Percentiles rank a stretch among this genome's conserved stretches.
These are phyloP conservation scores for Trachemys scripta DNA, from an alignment of 2,113 vertebrate species.

Conservation along the genomic window DNA sequence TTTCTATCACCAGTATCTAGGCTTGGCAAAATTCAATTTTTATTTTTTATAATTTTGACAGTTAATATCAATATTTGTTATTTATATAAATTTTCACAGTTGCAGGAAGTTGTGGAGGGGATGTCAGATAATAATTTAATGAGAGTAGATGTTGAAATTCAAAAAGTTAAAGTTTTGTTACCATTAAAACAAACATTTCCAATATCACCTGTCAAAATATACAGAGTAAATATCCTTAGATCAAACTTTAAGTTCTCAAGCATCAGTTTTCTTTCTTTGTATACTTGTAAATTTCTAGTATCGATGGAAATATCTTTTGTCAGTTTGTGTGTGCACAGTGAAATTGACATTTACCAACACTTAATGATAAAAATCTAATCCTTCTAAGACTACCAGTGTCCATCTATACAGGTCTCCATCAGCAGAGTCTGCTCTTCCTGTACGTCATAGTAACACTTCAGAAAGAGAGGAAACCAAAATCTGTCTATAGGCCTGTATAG, in stretches of 20 bases:
- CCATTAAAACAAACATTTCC: background rate
- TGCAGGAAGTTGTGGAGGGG: background rate
- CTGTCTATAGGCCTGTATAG: background rate
- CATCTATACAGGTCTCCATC: background rate
- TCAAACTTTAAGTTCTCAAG: background rate
- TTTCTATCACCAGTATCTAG: background rate
- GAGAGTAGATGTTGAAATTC: background rate
- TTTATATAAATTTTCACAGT: background rate
- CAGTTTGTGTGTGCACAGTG: background rate
- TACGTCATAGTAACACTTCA: background rate
- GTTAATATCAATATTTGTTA: background rate
- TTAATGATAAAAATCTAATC: background rate
- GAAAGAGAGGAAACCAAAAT: background rate
- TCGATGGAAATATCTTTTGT: background rate
- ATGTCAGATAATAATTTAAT: background rate
- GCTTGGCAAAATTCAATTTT: background rate
- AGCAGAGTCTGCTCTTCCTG: background rate
- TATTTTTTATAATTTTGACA: background rate
- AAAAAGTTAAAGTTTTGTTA: background rate
- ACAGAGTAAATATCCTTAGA: background rate
- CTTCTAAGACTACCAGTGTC: background rate
- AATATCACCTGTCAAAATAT: background rate
- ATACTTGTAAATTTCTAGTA: background rate
- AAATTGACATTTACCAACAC: background rate
- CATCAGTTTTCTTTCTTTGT: background rate